phyloP scores from a whole-genome alignment of 2,797 vertebrate genomes.

The Percopsis omiscomaycus region DNA sequence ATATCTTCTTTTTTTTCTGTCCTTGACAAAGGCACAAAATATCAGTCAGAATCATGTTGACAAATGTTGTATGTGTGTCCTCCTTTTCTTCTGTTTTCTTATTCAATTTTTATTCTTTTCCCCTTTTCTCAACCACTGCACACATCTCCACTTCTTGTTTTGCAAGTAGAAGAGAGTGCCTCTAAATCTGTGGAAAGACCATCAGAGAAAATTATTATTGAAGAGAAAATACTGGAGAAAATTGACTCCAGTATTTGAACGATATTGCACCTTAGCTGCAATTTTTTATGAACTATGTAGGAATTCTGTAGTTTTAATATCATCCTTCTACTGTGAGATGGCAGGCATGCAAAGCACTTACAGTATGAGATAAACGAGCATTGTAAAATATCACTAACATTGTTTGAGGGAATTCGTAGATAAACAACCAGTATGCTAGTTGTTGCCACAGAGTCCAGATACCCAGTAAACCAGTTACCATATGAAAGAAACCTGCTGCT shows the following conservation, averaged over 20 bases:
- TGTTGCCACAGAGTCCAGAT: constrained; percentile 36
- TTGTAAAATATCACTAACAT: background rate
- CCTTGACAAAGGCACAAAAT: too few relatives aligned
- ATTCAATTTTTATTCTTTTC: constrained; percentile 5
- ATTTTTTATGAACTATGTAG: background rate
- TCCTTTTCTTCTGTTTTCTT: background rate
- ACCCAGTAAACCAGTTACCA: constrained; percentile 52
- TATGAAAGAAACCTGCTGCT: constrained; percentile 47
- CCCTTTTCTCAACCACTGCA: constrained; percentile 40
- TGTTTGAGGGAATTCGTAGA: constrained; percentile 22
- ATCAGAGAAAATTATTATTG: constrained; percentile 79
- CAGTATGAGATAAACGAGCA: constrained; percentile 16
- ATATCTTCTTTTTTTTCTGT: too few relatives aligned
- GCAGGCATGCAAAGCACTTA: constrained; percentile 14
- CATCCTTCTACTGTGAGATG: background rate
- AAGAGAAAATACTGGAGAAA: constrained; percentile 72
- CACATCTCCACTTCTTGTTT: constrained; percentile 35
- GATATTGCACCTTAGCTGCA: background rate
- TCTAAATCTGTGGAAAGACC: constrained; percentile 81
- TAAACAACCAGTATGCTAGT: constrained; percentile 39
- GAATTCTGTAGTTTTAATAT: background rate
- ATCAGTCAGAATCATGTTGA: too few relatives aligned
- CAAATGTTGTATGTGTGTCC: too few relatives aligned
- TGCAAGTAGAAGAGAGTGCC: constrained; percentile 80
- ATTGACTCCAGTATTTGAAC: constrained; percentile 60